These are phyloP conservation scores for Apodemus agrarius DNA, from an alignment of 2,797 vertebrate genomes.

Conservation along the genomic window DNA sequence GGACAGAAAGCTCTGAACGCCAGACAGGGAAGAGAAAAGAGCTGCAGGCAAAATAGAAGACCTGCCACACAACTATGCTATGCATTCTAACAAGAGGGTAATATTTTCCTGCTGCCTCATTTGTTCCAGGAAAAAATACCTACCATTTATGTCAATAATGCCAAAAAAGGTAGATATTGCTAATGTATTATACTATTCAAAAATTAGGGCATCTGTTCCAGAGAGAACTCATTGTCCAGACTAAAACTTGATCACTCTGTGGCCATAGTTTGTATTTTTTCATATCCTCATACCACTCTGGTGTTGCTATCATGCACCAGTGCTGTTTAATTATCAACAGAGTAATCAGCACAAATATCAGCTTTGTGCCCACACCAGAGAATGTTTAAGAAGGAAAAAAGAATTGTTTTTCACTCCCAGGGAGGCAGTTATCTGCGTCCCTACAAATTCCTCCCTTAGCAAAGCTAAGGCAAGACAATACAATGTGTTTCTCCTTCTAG, in stretches of 20 bases:
- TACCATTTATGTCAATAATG: neutral
- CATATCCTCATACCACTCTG: neutral
- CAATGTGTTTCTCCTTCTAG: conserved; percentile 20
- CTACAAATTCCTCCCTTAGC: conserved; percentile 33
- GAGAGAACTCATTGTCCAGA: neutral
- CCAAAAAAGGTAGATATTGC: neutral
- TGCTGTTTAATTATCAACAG: conserved; percentile 61
- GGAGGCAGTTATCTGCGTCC: neutral
- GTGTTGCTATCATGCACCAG: neutral
- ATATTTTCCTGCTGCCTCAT: neutral
- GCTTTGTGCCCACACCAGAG: neutral
- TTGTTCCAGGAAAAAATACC: conserved; percentile 10
- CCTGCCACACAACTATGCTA: neutral
- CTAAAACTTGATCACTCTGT: neutral
- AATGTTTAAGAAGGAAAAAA: neutral
- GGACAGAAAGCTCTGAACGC: neutral
- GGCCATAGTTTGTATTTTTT: conserved; percentile 3
- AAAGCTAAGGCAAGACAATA: conserved; percentile 12
- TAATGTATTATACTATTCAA: neutral
- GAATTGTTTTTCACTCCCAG: neutral
- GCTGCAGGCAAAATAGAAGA: neutral
- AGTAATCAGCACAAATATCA: conserved; percentile 21
- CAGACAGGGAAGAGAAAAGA: neutral
- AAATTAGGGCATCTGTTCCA: conserved; percentile 8
- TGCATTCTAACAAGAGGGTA: neutral